phyloP scores from a whole-genome alignment of 2,797 vertebrate genomes.

The Thalassophryne amazonica region DNA sequence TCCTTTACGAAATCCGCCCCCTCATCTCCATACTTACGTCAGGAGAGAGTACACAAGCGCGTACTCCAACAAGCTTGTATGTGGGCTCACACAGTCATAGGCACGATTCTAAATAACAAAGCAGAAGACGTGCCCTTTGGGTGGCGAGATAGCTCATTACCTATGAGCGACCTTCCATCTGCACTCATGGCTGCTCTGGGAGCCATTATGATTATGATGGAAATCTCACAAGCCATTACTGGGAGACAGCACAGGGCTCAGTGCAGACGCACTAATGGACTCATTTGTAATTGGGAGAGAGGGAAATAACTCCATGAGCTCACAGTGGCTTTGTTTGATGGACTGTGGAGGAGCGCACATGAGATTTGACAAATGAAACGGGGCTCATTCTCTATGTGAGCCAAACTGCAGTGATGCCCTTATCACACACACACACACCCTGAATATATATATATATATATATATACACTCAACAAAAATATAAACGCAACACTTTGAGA shows the following conservation, averaged over 20 bases:
- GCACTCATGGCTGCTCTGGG: conserved; percentile 98
- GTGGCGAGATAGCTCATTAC: conserved; percentile 98
- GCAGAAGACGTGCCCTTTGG: conserved; percentile 83
- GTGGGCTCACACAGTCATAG: conserved; percentile 23
- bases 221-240: conserved; percentile 99
- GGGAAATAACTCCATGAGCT: conserved; percentile 92
- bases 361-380: conserved; percentile 92
- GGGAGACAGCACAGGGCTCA: conserved; percentile 96
- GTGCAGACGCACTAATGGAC: conserved; percentile 99
- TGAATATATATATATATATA: neutral
- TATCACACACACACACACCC: conserved; percentile 43
- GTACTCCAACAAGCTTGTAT: neutral
- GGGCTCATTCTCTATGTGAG: conserved; percentile 84
- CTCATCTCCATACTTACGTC: conserved; percentile 9
- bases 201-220: conserved; percentile 99
- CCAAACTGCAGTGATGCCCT: conserved; percentile 64
- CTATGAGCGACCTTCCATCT: conserved; percentile 99
- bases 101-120: conserved; percentile 90
- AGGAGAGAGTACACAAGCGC: conserved; percentile 2
- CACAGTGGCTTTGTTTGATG: conserved; percentile 89
- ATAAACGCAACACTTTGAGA: no score
- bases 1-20: conserved; percentile 17
- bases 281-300: conserved; percentile 99
- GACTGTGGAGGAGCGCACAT: conserved; percentile 88
- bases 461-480: neutral